Conservation (phyloP, 2,797 vertebrate genomes). For the Eremophila alpestris region DNA sequence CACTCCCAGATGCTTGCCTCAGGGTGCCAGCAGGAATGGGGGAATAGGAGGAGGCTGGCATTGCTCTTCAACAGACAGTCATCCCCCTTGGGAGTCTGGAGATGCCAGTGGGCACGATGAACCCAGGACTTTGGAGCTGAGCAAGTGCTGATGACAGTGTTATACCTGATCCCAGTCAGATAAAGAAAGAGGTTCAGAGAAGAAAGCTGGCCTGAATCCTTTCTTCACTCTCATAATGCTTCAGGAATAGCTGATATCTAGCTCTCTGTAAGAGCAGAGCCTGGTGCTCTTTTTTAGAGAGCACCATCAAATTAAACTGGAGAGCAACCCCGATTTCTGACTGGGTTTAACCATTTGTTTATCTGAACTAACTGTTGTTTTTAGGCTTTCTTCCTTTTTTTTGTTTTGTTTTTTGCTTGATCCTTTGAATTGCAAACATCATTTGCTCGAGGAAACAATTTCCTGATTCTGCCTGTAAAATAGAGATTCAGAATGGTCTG, state of each 20-base stretch:
- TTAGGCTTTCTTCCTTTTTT: background rate
- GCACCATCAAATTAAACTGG: background rate
- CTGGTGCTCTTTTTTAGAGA: background rate
- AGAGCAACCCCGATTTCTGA: background rate
- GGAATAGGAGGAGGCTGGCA: constrained; percentile 53
- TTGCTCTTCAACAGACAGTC: constrained; percentile 55
- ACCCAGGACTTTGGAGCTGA: background rate
- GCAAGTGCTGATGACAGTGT: background rate
- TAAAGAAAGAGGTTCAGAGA: background rate
- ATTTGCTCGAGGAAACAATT: background rate
- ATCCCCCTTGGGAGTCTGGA: constrained; percentile 20
- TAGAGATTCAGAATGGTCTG: background rate
- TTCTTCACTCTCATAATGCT: background rate
- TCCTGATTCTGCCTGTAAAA: background rate
- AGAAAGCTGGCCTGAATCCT: background rate
- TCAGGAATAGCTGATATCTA: background rate
- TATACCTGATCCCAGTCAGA: background rate
- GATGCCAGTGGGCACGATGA: background rate
- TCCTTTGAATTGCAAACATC: background rate
- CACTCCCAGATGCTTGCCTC: constrained; percentile 67
- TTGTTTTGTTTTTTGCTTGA: background rate
- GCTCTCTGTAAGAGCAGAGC: background rate
- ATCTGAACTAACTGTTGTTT: background rate
- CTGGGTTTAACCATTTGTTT: background rate
- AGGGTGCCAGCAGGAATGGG: constrained; percentile 56